These are phyloP conservation scores for Leucozona laternaria DNA, from an alignment of 2,888 invertebrate genomes.

Conservation along the genomic window DNA sequence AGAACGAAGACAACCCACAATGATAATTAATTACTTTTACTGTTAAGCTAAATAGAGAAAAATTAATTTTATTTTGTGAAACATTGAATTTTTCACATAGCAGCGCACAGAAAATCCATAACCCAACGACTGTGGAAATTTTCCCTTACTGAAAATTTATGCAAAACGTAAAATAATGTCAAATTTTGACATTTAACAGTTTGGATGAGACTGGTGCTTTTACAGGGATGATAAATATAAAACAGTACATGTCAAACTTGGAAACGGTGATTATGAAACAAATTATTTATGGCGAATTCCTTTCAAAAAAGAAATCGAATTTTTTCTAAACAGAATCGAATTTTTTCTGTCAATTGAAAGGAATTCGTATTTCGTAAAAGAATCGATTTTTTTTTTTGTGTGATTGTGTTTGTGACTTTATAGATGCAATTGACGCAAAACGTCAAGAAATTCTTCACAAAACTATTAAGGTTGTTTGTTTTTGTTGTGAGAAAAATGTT, in stretches of 20 bases:
- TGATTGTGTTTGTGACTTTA: too few relatives aligned
- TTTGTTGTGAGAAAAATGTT: too few relatives aligned
- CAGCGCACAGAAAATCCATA: constrained; percentile 43
- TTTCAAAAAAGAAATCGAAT: too few relatives aligned
- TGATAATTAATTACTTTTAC: neutral
- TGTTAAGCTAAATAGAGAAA: constrained; percentile 6
- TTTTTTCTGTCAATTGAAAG: too few relatives aligned
- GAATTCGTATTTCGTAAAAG: too few relatives aligned
- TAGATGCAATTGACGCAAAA: too few relatives aligned
- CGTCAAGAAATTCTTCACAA: too few relatives aligned
- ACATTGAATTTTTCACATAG: constrained; percentile 44
- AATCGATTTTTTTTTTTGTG: too few relatives aligned
- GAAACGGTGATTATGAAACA: neutral
- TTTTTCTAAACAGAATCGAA: too few relatives aligned
- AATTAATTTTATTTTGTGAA: constrained; percentile 43
- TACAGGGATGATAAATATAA: neutral
- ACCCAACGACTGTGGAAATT: constrained; percentile 47
- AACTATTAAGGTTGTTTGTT: too few relatives aligned
- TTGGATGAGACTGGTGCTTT: constrained; percentile 9
- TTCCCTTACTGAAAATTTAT: constrained; percentile 67
- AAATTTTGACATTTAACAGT: constrained; percentile 26
- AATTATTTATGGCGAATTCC: too few relatives aligned
- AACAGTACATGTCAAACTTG: constrained; percentile 40
- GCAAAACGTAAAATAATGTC: constrained; percentile 61
- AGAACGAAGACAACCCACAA: neutral